Evolutionary conservation across 1,140 invertebrate species (phyloP).

Genomic region (Vollenhovia emeryi): DNA sequence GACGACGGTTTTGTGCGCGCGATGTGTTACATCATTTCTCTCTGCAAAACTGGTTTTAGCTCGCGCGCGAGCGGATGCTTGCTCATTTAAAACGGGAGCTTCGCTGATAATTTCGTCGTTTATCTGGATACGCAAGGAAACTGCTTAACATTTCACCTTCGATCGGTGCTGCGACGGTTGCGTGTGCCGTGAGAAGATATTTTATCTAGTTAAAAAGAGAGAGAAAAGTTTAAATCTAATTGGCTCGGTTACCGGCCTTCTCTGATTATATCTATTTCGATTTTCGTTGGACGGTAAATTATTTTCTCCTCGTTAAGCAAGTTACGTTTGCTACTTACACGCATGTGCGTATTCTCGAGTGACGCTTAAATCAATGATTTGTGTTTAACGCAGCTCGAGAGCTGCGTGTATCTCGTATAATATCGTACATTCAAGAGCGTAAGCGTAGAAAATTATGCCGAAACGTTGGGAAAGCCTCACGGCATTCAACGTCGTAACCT

Average conservation of each 20-base stretch:
- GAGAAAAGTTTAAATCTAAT: not conserved
- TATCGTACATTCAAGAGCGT: not conserved
- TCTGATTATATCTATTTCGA: no score
- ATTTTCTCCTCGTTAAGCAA: not conserved
- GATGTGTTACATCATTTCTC: slow-evolving; percentile 4
- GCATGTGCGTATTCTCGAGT: not conserved
- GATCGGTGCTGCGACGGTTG: not conserved
- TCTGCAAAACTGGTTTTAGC: slow-evolving; percentile 11
- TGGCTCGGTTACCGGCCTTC: not conserved
- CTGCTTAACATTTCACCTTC: not conserved
- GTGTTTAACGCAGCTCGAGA: not conserved
- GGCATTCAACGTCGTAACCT: slow-evolving; percentile 23
- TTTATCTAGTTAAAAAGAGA: no score
- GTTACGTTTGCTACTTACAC: not conserved
- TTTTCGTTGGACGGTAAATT: not conserved
- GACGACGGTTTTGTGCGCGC: not conserved
- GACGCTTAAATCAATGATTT: not conserved
- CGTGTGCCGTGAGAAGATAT: no score
- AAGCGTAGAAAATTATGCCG: slow-evolving; percentile 36
- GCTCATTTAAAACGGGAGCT: not conserved
- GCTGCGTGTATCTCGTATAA: not conserved
- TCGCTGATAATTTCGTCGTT: not conserved
- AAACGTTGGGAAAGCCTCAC: slow-evolving; percentile 57
- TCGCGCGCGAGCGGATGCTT: not conserved
- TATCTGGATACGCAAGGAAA: not conserved